These are phyloP conservation scores for Philopedon plagiatum DNA, from an alignment of 2,888 invertebrate genomes.

Conservation along the genomic window DNA sequence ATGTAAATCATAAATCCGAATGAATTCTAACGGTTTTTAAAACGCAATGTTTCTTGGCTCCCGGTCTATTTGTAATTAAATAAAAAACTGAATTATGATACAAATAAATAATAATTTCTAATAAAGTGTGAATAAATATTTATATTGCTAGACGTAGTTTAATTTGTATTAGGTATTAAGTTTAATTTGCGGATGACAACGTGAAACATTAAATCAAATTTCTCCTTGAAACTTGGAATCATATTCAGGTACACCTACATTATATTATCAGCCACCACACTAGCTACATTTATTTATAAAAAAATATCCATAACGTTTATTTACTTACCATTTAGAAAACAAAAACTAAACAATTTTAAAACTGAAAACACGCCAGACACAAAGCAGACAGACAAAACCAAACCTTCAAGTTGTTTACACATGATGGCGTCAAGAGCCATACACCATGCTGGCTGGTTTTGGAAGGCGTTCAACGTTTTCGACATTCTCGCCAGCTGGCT, in stretches of 20 bases:
- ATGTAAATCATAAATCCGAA: too few species aligned
- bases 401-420: constrained; percentile 30
- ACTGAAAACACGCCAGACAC: constrained; percentile 26
- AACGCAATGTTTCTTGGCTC: too few species aligned
- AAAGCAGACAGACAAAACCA: constrained; percentile 37
- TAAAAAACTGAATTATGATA: too few species aligned
- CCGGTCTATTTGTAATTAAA: too few species aligned
- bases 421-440: constrained; percentile 35
- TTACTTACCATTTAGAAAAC: not conserved
- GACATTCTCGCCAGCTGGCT: constrained; percentile 39
- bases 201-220: not conserved
- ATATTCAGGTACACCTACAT: too few species aligned
- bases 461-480: constrained; percentile 29
- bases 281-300: not conserved
- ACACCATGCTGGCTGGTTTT: constrained; percentile 29
- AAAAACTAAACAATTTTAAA: not conserved
- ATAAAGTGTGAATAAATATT: too few species aligned
- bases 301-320: not conserved
- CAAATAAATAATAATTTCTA: too few species aligned
- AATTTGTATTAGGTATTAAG: too few species aligned
- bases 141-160: too few species aligned
- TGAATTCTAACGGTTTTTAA: too few species aligned
- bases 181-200: too few species aligned
- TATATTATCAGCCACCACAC: not conserved
- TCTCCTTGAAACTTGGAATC: not conserved